These are phyloP conservation scores for Hipposideros armiger DNA, from an alignment of 2,113 vertebrate genomes.

Conservation along the genomic window DNA sequence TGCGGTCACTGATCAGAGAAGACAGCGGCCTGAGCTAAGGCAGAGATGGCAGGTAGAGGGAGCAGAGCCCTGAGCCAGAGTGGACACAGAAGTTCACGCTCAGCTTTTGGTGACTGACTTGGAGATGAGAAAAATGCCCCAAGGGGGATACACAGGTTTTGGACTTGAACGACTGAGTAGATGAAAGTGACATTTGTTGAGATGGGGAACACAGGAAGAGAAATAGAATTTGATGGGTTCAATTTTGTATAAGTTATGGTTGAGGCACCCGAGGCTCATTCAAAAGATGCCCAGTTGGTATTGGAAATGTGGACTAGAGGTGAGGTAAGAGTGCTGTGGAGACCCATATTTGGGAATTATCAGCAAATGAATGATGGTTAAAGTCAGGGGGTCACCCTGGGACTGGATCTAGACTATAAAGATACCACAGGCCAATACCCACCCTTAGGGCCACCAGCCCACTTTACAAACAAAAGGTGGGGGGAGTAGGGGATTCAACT, in stretches of 20 bases:
- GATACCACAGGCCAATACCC: background rate
- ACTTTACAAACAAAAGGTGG: background rate
- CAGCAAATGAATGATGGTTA: background rate
- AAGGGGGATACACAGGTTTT: background rate
- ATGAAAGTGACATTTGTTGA: background rate
- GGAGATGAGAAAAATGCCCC: background rate
- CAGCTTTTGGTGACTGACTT: background rate
- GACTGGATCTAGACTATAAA: conserved; percentile 12
- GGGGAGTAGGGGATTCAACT: background rate
- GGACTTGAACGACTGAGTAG: background rate
- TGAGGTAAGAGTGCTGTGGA: background rate
- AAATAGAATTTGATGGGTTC: background rate
- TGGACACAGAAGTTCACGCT: background rate
- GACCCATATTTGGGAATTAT: background rate
- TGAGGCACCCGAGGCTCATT: background rate
- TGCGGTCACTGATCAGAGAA: background rate
- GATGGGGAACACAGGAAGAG: background rate
- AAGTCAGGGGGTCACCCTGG: background rate
- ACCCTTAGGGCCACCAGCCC: background rate
- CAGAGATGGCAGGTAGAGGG: background rate
- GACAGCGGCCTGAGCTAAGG: background rate
- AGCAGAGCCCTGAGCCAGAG: background rate
- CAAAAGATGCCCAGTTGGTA: background rate
- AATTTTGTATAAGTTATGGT: background rate
- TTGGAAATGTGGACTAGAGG: background rate